phyloP scores from a whole-genome alignment of 2,797 vertebrate genomes.

The Leptatherina wallacei region DNA sequence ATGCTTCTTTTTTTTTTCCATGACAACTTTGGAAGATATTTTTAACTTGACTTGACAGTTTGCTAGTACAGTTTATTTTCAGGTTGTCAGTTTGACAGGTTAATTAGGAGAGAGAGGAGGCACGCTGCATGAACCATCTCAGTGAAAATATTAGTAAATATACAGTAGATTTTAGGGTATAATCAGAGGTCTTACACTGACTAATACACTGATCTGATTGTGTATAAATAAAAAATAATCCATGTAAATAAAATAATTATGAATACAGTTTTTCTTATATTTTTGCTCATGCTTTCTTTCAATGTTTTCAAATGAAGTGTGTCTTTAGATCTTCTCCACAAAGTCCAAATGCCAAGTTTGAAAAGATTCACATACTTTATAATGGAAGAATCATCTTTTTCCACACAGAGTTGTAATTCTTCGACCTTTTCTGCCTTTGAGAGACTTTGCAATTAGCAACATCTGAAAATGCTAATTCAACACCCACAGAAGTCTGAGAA shows the following conservation, averaged over 20 bases:
- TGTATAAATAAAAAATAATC: constrained; percentile 14
- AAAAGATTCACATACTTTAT: constrained; percentile 19
- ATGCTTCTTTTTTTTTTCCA: constrained; percentile 7
- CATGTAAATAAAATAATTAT: neutral
- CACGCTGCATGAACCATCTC: constrained; percentile 1
- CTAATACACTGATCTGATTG: constrained; percentile 21
- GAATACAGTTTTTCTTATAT: neutral
- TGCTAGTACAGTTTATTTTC: constrained; percentile 25
- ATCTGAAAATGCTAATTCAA: constrained; percentile 50
- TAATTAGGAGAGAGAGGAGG: constrained; percentile 27
- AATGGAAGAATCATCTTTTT: constrained; percentile 11
- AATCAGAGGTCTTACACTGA: constrained; percentile 14
- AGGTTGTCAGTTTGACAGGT: constrained; percentile 29
- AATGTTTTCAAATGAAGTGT: neutral
- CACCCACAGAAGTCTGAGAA: constrained; percentile 20
- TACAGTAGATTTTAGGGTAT: constrained; percentile 5
- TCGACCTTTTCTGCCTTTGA: constrained; percentile 35
- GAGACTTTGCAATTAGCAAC: constrained; percentile 35
- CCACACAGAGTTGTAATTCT: constrained; percentile 13
- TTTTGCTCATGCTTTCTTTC: neutral
- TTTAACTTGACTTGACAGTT: constrained; percentile 14
- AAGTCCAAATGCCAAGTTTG: neutral
- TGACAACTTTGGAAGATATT: constrained; percentile 23
- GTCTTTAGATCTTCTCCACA: neutral
- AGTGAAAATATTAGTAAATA: constrained; percentile 23